phyloP scores from a whole-genome alignment of 2,113 vertebrate species.

The Cynocephalus volans region DNA sequence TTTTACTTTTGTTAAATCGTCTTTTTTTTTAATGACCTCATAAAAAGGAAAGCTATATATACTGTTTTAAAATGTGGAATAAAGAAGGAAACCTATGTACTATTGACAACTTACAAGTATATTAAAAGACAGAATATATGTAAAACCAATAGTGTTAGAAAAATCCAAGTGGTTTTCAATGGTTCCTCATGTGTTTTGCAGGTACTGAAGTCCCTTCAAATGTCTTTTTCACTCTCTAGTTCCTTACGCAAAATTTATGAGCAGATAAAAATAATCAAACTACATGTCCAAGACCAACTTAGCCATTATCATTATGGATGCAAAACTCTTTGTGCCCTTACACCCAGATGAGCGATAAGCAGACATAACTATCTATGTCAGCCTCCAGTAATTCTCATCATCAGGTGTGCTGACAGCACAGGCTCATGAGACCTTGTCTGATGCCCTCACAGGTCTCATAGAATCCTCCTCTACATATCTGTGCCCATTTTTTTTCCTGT shows the following conservation, averaged over 20 bases:
- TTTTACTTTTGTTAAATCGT: constrained; percentile 50
- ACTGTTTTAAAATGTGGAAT: constrained; percentile 31
- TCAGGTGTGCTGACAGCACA: neutral
- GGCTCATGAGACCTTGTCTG: rapidly evolving
- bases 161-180: neutral
- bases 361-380: rapidly evolving
- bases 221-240: neutral
- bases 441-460: too few relatives aligned
- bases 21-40: constrained; percentile 42
- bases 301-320: neutral
- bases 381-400: neutral
- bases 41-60: neutral
- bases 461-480: neutral
- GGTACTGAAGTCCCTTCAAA: neutral
- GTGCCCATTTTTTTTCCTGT: neutral
- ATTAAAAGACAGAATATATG: neutral
- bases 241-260: neutral
- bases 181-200: neutral
- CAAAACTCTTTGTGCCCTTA: neutral
- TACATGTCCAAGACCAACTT: neutral
- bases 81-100: neutral
- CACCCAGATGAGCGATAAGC: neutral
- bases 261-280: neutral
- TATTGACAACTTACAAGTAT: neutral
- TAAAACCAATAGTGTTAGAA: neutral